Percentiles rank a stretch among this genome's conserved stretches.
These are phyloP conservation scores for Corydoras maculifer DNA, from an alignment of 2,113 vertebrate genomes.

Conservation along the genomic window DNA sequence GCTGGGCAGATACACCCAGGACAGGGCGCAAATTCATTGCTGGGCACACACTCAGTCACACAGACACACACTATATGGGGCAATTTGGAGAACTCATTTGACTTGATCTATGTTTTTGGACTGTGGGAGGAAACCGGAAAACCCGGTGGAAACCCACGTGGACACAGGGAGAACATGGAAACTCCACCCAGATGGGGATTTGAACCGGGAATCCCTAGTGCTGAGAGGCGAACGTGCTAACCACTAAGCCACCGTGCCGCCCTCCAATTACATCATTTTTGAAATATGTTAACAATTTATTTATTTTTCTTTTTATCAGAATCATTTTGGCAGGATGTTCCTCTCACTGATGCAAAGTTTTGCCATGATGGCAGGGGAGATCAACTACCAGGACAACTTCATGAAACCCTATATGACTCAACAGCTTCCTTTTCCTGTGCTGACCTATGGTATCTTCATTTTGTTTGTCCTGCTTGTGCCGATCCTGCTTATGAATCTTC, in stretches of 20 bases:
- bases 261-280: neutral
- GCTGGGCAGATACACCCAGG: too few relatives aligned
- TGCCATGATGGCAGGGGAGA: constrained; percentile 83
- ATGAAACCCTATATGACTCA: constrained; percentile 61
- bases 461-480: constrained; percentile 75
- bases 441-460: constrained; percentile 70
- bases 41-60: too few relatives aligned
- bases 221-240: too few relatives aligned
- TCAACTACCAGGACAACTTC: constrained; percentile 77
- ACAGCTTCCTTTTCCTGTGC: constrained; percentile 63
- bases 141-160: too few relatives aligned
- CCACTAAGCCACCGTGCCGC: neutral
- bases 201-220: too few relatives aligned
- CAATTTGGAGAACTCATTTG: too few relatives aligned
- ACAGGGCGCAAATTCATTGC: too few relatives aligned
- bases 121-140: too few relatives aligned
- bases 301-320: constrained; percentile 52
- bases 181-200: too few relatives aligned
- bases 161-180: too few relatives aligned
- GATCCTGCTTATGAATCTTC: constrained; percentile 82
- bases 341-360: constrained; percentile 78
- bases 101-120: too few relatives aligned
- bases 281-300: neutral
- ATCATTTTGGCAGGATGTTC: constrained; percentile 61
- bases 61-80: too few relatives aligned